These are phyloP conservation scores for Gryon sp. DNA, from an alignment of 1,140 invertebrate genomes.

Conservation along the genomic window DNA sequence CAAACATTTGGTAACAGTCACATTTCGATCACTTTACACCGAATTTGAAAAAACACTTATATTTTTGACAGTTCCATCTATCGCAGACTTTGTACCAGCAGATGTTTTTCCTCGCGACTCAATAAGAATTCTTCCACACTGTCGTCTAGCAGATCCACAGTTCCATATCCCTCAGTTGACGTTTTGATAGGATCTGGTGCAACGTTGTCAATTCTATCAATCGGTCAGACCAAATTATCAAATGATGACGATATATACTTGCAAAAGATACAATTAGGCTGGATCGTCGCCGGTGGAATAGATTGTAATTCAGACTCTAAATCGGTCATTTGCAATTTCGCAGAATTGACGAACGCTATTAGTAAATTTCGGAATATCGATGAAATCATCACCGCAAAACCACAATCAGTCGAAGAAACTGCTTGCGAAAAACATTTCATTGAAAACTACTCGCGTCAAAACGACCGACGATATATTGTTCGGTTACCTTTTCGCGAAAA, in stretches of 20 bases:
- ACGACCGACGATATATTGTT: too few relatives aligned
- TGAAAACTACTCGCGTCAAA: too few relatives aligned
- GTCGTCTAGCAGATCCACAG: slow-evolving; percentile 43
- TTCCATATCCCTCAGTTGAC: slow-evolving; percentile 54
- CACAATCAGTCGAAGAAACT: too few relatives aligned
- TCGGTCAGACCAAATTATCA: slow-evolving; percentile 48
- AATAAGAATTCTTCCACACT: slow-evolving; percentile 39
- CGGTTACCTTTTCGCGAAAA: too few relatives aligned
- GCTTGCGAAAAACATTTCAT: too few relatives aligned
- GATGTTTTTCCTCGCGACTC: slow-evolving; percentile 31
- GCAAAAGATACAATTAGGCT: slow-evolving; percentile 51
- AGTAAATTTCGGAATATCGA: slow-evolving; percentile 47
- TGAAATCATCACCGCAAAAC: slow-evolving; percentile 1
- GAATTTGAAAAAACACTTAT: slow-evolving; percentile 21
- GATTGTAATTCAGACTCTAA: not conserved
- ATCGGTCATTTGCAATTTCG: slow-evolving; percentile 22
- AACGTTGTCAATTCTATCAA: slow-evolving; percentile 47
- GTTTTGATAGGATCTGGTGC: too few relatives aligned
- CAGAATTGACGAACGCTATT: slow-evolving; percentile 4
- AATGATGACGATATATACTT: slow-evolving; percentile 26
- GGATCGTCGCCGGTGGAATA: slow-evolving; percentile 37
- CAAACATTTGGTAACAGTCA: not conserved
- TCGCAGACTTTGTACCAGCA: slow-evolving; percentile 25
- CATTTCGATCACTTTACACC: slow-evolving; percentile 10
- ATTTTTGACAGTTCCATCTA: slow-evolving; percentile 45